Base-by-base conservation (phyloP, 1,140 invertebrate species). In the Phenacoccus solenopsis region DNA sequence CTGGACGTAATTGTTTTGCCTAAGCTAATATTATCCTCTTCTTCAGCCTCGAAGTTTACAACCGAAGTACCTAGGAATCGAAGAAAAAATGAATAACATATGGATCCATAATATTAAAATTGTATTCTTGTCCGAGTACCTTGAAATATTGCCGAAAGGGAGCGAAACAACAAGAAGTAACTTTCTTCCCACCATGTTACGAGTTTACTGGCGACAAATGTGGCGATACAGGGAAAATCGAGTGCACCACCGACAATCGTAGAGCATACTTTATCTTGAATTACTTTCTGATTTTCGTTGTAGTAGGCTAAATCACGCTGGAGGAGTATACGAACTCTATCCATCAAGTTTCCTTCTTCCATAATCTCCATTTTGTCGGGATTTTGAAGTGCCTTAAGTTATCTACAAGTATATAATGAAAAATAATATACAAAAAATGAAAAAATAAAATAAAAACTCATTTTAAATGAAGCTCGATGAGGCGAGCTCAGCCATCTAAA, bases 271-370 rank as follows among this genome's bases (percentile, higher is more conserved):
- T 84, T 84, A 75, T 90, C 88, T 72, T 89, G 88, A 1, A 90
- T 75, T 1, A 91, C 87, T 7, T 85, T 84, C 76, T 90, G 89
- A 77, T 89, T 86, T 72, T 83, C 82, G 86, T 89, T 85, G 80
- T 91, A 91, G 81, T 90, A 90, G 77, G 88, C 85, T 78, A 89
- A 82, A 78, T 91, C 88, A 56, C 88, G 80, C 78, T 90, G 88
- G 49, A 90, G 80, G 35, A 90, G 80, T 75, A 90, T 90, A 72
- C 87, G 84, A 56, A 90, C 88, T 72, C 88, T 83, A 78, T 90
- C 90, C 84, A 90, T 89, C 77, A 90, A 84, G 83, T 90, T 90
- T 25, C 88, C 88, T 84, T 90, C 88, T 84, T 90, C 88, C 81
- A 91, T 89, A 70, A 90, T 86, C 78, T 90, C 88, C 88, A 90